phyloP scores from a whole-genome alignment of 2,888 invertebrate species.

The Aporophyla lueneburgensis region DNA sequence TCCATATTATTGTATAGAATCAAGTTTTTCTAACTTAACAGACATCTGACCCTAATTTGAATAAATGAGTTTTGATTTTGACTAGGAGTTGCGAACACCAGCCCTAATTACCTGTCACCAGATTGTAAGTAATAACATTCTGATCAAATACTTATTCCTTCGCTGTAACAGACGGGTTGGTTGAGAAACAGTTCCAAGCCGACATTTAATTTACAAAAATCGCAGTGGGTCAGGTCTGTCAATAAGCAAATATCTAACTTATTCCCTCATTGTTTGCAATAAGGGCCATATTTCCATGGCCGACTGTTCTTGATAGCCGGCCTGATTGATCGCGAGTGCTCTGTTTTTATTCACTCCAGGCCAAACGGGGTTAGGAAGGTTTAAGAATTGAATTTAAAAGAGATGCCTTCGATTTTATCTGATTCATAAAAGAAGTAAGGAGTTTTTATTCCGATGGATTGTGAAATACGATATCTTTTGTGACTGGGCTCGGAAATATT shows the following conservation, averaged over 20 bases:
- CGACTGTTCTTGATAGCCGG: slow-evolving; percentile 39
- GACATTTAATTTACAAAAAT: slow-evolving; percentile 4
- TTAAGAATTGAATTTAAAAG: slow-evolving; percentile 55
- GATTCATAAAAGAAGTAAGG: slow-evolving; percentile 28
- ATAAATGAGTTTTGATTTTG: too few relatives aligned
- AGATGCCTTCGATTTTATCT: slow-evolving; percentile 37
- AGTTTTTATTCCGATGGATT: slow-evolving; percentile 20
- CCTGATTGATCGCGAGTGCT: slow-evolving; percentile 49
- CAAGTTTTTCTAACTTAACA: too few relatives aligned
- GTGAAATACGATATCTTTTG: background rate
- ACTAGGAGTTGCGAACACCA: too few relatives aligned
- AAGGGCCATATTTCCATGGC: slow-evolving; percentile 42
- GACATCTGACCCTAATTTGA: too few relatives aligned
- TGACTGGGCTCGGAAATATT: background rate
- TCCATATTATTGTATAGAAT: too few relatives aligned
- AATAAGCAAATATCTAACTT: slow-evolving; percentile 28
- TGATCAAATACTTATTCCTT: background rate
- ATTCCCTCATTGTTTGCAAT: slow-evolving; percentile 15
- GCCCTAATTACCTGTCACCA: background rate
- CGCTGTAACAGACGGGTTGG: background rate
- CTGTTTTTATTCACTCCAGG: slow-evolving; percentile 46
- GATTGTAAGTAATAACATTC: background rate
- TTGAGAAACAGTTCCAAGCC: background rate
- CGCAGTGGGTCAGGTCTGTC: slow-evolving; percentile 5
- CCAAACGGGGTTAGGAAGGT: slow-evolving; percentile 27